Percentiles rank a stretch among this genome's conserved stretches.
phyloP scores from a whole-genome alignment of 2,113 vertebrate genomes.

The Sigmodon hispidus region DNA sequence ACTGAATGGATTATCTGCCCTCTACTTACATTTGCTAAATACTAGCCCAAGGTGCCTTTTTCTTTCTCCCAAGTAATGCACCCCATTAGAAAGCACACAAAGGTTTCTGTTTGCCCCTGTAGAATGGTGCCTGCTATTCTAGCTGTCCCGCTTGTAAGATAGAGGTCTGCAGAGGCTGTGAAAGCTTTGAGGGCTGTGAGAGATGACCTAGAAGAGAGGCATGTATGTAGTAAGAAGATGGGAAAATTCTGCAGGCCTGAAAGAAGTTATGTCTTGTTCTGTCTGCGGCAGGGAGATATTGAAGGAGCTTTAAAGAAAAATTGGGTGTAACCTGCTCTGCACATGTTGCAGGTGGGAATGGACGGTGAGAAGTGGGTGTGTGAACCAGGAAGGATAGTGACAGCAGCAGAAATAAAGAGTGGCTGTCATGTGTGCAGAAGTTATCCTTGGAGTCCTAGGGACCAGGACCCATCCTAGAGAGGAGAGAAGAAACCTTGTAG shows the following conservation, averaged over 20 bases:
- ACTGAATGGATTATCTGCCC: neutral
- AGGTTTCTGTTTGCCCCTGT: neutral
- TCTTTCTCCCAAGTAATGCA: neutral
- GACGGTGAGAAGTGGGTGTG: neutral
- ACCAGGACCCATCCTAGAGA: neutral
- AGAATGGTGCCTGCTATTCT: accelerated
- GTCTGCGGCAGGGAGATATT: neutral
- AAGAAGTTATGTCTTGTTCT: neutral
- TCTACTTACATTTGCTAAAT: neutral
- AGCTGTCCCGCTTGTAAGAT: neutral
- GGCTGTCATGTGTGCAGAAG: neutral
- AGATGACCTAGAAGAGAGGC: neutral
- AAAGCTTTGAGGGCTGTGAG: neutral
- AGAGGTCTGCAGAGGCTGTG: neutral
- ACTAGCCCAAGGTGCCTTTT: neutral
- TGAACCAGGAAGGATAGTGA: neutral
- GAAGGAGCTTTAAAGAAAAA: neutral
- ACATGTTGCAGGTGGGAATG: neutral
- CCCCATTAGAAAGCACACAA: neutral
- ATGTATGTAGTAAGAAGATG: neutral
- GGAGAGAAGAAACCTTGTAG: neutral
- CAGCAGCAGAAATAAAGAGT: neutral
- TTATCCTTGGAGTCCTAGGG: neutral
- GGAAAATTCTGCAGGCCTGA: neutral
- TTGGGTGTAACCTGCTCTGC: neutral